Base-by-base conservation (phyloP, 1,140 invertebrate genomes). In the Pseudobourletiella spinata region DNA sequence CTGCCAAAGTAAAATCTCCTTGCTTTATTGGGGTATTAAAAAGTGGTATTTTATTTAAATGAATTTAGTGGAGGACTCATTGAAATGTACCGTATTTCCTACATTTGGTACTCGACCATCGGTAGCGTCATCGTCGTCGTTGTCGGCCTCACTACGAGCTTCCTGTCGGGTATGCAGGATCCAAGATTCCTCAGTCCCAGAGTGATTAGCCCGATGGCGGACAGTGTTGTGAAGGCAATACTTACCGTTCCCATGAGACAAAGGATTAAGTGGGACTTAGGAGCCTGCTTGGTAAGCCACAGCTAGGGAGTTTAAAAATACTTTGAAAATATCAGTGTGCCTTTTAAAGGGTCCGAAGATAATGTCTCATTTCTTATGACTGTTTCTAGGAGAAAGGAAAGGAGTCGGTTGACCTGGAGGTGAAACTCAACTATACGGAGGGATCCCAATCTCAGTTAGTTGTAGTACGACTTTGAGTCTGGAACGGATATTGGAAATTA, bases 81-180 rank as follows among this genome's bases (percentile, higher is more conserved):
- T 63, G 74, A 72, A 56, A 59, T 84, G 0, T 86, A 80, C 70
- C 74, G 81, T 71, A 76, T 86, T 44, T 86, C 84, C 29, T 88
- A 87, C 73, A 75, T 88, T 64, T 88, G 86, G 85, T 87, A 86
- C 72, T 83, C 85, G n/a, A 30, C 87, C 11, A 39, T 39, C n/a
- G 35, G 35, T 39, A 11, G 11, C 11, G 65, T 39, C 11, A 39
- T n/a, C 11, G 35, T 39, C 11, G 35, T 39, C n/a, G 11, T 39
- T 11, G 35, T 39, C 11, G 35, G 35, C 11, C n/a, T 39, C 11
- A n/a, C n/a, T 39, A n/a, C n/a, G 11, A 39, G 35, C n/a, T 39
- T 39, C n/a, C 35, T 39, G 11, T 11, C 35, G 35, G 35, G 35
- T 39, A 39, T n/a, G 35, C 35, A 39, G n/a, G n/a, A 39, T 39